Percentiles rank a stretch among this genome's conserved stretches.
These are phyloP conservation scores for Polymixis lichenea DNA, from an alignment of 2,888 invertebrate genomes.

Conservation along the genomic window DNA sequence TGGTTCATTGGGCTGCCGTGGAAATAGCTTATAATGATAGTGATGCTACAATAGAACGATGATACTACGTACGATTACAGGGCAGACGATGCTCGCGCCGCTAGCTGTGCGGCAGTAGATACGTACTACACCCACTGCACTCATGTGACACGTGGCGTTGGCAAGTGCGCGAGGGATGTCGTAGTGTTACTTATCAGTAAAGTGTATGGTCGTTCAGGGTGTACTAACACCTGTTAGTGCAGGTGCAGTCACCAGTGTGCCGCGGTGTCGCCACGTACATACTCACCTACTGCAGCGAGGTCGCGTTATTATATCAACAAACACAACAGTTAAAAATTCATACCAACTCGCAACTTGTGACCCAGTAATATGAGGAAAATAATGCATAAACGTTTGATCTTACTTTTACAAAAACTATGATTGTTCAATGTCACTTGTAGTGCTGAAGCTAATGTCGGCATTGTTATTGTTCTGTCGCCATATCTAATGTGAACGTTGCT, in stretches of 20 bases:
- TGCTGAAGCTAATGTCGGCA: background rate
- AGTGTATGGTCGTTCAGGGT: background rate
- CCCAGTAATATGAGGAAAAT: constrained; percentile 16
- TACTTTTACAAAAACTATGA: constrained; percentile 5
- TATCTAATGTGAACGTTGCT: constrained; percentile 9
- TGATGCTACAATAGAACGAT: background rate
- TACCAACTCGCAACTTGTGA: background rate
- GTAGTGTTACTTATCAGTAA: background rate
- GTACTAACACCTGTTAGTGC: background rate
- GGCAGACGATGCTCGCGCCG: background rate
- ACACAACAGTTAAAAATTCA: background rate
- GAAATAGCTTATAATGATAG: constrained; percentile 8
- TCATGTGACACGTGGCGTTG: background rate
- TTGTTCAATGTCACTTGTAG: background rate
- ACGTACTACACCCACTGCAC: background rate
- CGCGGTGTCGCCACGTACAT: background rate
- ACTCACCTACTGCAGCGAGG: too few relatives aligned
- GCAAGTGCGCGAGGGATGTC: background rate
- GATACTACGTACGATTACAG: background rate
- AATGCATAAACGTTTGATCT: background rate
- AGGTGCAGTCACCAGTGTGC: background rate
- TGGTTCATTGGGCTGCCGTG: background rate
- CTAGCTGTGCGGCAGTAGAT: background rate
- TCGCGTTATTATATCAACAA: background rate
- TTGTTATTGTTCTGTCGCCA: constrained; percentile 18